Base-by-base conservation (phyloP, 2,888 invertebrate species). In the Mylabris sibirica region DNA sequence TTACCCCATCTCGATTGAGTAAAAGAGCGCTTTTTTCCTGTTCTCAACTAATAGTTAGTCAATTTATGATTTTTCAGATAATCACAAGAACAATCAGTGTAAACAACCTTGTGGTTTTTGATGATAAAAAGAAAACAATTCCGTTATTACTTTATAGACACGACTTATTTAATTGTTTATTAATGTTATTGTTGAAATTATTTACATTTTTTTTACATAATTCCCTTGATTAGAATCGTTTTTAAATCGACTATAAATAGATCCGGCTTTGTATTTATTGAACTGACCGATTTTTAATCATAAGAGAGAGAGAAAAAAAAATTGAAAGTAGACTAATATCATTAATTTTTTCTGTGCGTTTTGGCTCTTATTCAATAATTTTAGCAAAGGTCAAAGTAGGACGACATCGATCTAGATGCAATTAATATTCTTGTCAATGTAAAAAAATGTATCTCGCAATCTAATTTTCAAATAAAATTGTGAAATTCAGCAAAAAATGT, bases 141-240 rank as follows among this genome's bases (percentile, higher is more conserved):
- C 30, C 30, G 30, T 30, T 30, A 30, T 30, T 30, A 8, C 30
- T n/a, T n/a, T 6, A 30, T 30, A 30, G 30, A 30, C 30, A 8
- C 30, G 30, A 30, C 30, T 20, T 49, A 49, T 49, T 22, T 49
- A 49, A 49, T 49, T 49, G 11, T 49, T 49, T 49, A 49, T 49
- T 49, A 49, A 49, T 49, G 49, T 20, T 49, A 9, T 20, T 49
- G 20, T 44, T 44, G 11, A 2, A 49, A 9, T 22, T 20, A 44
- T 38, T 38, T 0, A 8, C n/a, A 44, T 44, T 17, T 17, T 44
- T 44, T 44, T 3, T n/a, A 44, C n/a, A 4, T 4, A 4, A n/a
- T 1, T 44, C n/a, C 41, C 38, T 3, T 41, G 11, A 41, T 41
- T 2, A 5, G 3, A 14, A 5, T 14, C 0, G 1, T 49, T 5